These are phyloP conservation scores for Micromesistius poutassou DNA, from an alignment of 2,797 vertebrate genomes.

Conservation along the genomic window DNA sequence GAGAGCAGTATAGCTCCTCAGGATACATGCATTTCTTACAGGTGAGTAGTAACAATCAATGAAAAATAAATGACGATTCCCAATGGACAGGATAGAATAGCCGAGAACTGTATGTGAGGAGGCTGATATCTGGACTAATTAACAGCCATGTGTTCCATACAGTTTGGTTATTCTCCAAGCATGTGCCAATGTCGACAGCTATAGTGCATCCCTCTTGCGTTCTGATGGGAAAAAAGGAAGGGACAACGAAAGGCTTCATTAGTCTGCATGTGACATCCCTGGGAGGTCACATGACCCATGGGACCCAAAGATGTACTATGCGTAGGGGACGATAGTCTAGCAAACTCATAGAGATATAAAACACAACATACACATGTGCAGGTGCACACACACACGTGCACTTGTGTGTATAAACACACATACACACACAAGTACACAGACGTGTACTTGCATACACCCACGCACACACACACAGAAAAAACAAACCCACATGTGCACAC, in stretches of 20 bases:
- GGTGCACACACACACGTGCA: background rate
- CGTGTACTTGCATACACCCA: background rate
- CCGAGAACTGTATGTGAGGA: background rate
- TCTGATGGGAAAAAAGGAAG: background rate
- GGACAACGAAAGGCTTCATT: conserved; percentile 37
- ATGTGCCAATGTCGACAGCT: background rate
- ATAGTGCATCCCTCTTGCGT: background rate
- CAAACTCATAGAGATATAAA: background rate
- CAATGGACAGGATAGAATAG: background rate
- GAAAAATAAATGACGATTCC: background rate
- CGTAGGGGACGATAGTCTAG: background rate
- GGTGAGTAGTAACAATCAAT: background rate
- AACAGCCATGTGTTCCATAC: background rate
- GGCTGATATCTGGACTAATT: background rate
- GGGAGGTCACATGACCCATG: background rate
- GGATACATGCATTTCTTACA: conserved; percentile 13
- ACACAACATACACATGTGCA: background rate
- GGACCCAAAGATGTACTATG: background rate
- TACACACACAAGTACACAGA: background rate
- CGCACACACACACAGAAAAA: background rate
- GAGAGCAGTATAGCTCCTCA: conserved; percentile 15
- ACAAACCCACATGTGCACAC: background rate
- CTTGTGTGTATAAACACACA: background rate
- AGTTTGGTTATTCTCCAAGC: background rate
- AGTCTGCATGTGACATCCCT: conserved; percentile 36